Conservation (phyloP, 1,140 invertebrate species). For the Laupala kohalensis region DNA sequence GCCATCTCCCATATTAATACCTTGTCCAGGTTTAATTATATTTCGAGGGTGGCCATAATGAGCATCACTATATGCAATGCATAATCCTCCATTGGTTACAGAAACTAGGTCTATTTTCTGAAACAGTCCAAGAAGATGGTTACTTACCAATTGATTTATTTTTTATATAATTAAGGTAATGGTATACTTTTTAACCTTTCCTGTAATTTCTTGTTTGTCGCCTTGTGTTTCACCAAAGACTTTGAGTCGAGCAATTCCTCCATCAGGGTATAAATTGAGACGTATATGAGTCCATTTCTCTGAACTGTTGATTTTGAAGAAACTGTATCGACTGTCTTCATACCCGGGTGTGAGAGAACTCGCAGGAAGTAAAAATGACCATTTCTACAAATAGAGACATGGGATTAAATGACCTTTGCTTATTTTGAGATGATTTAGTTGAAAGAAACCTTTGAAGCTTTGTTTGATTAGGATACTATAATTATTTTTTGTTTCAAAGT, state of each 20-base stretch:
- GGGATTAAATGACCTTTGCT: background rate
- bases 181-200: background rate
- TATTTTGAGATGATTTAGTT: too few relatives aligned
- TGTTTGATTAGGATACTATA: too few relatives aligned
- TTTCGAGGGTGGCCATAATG: conserved; percentile 52
- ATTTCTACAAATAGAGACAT: conserved; percentile 26
- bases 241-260: conserved; percentile 47
- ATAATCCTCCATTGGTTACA: conserved; percentile 39
- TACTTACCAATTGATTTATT: background rate
- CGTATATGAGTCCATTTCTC: conserved; percentile 41
- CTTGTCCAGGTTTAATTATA: conserved; percentile 38
- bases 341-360: conserved; percentile 39
- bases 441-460: too few relatives aligned
- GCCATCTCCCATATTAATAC: conserved; percentile 44
- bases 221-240: conserved; percentile 41
- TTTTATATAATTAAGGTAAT: background rate
- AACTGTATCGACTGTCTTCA: conserved; percentile 42
- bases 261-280: conserved; percentile 51
- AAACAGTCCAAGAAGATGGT: background rate
- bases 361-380: conserved; percentile 42
- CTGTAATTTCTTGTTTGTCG: conserved; percentile 19
- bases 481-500: too few relatives aligned
- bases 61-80: conserved; percentile 43
- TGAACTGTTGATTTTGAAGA: conserved; percentile 28
- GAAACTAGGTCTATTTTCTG: conserved; percentile 38